A percentile compares a stretch with the other conserved stretches of the same genome.
phyloP scores from a whole-genome alignment of 2,797 vertebrate genomes.

The Allobates femoralis region DNA sequence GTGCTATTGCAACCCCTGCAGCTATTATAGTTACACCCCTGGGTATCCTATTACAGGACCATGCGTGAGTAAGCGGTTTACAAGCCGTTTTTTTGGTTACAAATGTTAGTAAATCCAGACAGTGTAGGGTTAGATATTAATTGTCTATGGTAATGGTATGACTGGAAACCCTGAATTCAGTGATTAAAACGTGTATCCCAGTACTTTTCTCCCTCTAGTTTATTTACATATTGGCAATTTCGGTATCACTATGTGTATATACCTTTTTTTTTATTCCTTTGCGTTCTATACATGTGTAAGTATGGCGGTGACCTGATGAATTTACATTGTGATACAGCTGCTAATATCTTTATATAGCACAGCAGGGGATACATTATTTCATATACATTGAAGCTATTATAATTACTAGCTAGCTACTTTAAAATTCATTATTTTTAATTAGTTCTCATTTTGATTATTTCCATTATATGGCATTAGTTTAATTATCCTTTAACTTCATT shows the following conservation, averaged over 20 bases:
- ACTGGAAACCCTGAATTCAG: no score
- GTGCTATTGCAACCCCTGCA: no score
- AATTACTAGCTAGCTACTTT: constrained; percentile 11
- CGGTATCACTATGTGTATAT: neutral
- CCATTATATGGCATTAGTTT: constrained; percentile 19
- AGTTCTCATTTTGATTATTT: neutral
- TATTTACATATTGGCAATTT: neutral
- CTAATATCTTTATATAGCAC: neutral
- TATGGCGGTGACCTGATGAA: neutral
- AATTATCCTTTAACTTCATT: constrained; percentile 12
- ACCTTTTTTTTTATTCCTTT: no score
- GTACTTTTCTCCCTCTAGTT: neutral
- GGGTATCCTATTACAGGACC: no score
- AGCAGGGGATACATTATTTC: constrained; percentile 7
- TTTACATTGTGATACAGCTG: neutral
- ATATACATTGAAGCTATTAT: neutral
- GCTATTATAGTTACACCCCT: no score
- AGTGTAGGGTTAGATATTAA: no score
- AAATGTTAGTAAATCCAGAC: no score
- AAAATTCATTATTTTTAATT: constrained; percentile 19
- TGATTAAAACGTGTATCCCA: no score
- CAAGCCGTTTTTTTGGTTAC: no score
- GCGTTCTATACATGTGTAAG: neutral
- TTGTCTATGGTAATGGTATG: no score
- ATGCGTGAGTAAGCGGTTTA: no score